Percentiles rank a stretch among this genome's conserved stretches.
Evolutionary conservation across 2,888 invertebrate species (phyloP).

Genomic region (Autographa gamma): DNA sequence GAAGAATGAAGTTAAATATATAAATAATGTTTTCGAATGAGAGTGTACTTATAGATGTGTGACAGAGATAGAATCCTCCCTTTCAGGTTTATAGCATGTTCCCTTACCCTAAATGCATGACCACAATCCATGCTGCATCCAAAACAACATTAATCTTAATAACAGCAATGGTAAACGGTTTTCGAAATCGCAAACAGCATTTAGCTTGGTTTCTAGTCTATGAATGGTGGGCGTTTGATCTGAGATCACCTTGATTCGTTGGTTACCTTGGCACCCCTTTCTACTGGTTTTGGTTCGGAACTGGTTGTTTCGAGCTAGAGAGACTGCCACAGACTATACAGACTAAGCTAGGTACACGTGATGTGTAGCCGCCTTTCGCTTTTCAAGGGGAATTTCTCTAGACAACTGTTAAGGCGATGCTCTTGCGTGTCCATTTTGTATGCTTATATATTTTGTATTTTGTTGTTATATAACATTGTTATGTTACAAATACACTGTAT

Average conservation of each 20-base stretch:
- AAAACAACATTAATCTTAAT: too few species aligned
- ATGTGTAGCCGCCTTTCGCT: slow-evolving; percentile 80
- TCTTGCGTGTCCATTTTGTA: not conserved
- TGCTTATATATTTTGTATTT: not conserved
- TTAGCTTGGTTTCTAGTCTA: not conserved
- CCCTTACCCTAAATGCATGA: too few species aligned
- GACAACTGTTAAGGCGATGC: slow-evolving; percentile 69
- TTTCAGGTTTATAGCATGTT: too few species aligned
- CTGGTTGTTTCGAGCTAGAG: slow-evolving; percentile 51
- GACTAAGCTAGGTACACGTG: slow-evolving; percentile 57
- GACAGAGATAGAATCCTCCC: too few species aligned
- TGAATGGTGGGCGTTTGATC: slow-evolving; percentile 13
- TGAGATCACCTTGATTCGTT: slow-evolving; percentile 12
- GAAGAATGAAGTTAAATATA: too few species aligned
- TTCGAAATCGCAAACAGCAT: not conserved
- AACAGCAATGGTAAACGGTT: too few species aligned
- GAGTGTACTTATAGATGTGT: too few species aligned
- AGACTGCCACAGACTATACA: slow-evolving; percentile 14
- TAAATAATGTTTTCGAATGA: too few species aligned
- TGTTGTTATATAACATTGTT: too few species aligned
- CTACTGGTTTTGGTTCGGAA: slow-evolving; percentile 46
- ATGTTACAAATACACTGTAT: too few species aligned
- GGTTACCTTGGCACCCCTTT: slow-evolving; percentile 52
- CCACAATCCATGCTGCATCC: too few species aligned
- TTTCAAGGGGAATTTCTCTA: slow-evolving; percentile 87